Conservation (phyloP, 2,888 invertebrate genomes). For the Micoletzkya japonica region DNA sequence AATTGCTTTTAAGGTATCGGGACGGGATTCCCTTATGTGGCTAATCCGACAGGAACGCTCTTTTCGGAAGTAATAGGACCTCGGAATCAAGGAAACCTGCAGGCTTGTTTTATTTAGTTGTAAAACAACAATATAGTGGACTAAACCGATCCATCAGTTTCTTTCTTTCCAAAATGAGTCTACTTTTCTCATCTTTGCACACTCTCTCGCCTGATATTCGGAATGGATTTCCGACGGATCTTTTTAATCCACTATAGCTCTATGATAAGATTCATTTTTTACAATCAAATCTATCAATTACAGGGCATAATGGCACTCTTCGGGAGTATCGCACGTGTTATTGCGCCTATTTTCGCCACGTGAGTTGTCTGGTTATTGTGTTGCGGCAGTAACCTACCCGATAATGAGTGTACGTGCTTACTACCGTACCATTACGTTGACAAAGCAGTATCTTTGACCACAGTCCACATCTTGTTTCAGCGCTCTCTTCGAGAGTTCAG, state of each 20-base stretch:
- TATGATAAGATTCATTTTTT: too few species aligned
- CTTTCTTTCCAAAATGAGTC: too few species aligned
- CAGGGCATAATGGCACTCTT: conserved; percentile 25
- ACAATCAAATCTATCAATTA: background rate
- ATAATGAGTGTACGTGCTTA: background rate
- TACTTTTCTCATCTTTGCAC: too few species aligned
- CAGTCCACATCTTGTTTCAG: background rate
- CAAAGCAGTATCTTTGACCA: background rate
- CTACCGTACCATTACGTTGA: background rate
- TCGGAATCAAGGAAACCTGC: conserved; percentile 17
- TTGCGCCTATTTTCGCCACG: conserved; percentile 20
- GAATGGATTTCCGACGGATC: too few species aligned
- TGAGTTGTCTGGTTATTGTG: background rate
- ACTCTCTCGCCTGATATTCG: too few species aligned
- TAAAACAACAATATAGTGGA: too few species aligned
- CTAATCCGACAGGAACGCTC: conserved; percentile 22
- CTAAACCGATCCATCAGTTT: too few species aligned
- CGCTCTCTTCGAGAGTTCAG: conserved; percentile 18
- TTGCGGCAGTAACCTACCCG: background rate
- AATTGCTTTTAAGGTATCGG: conserved; percentile 10
- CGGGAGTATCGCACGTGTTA: conserved; percentile 20
- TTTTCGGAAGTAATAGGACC: conserved; percentile 21
- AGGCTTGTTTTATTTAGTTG: too few species aligned
- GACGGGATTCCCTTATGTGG: conserved; percentile 9
- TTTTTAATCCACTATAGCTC: too few species aligned